A percentile compares a stretch with the other conserved stretches of the same genome.
These are phyloP conservation scores for Herminia tarsipennalis DNA, from an alignment of 2,888 invertebrate genomes.

Conservation along the genomic window DNA sequence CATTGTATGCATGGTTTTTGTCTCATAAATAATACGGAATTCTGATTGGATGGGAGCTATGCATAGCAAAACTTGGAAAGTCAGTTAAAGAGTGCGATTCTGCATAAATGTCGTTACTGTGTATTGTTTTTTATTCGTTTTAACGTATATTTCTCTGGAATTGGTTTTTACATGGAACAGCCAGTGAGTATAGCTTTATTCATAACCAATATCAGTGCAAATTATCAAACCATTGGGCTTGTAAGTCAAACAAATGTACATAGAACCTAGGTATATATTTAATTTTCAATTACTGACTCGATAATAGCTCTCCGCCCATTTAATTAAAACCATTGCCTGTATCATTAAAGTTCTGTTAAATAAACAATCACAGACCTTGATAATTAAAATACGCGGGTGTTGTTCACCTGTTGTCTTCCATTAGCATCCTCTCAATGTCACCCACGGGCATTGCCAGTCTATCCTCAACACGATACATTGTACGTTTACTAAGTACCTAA, in stretches of 20 bases:
- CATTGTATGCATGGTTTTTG: constrained; percentile 52
- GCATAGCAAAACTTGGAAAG: constrained; percentile 38
- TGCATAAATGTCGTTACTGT: constrained; percentile 30
- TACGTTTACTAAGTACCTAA: constrained; percentile 4
- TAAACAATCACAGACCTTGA: too few relatives aligned
- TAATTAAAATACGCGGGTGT: too few relatives aligned
- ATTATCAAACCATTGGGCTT: too few relatives aligned
- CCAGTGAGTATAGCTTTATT: too few relatives aligned
- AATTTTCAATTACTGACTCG: too few relatives aligned
- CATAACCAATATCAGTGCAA: too few relatives aligned
- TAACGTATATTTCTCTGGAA: constrained; percentile 12
- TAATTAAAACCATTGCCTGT: too few relatives aligned
- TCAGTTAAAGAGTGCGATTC: constrained; percentile 30
- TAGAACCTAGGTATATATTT: too few relatives aligned
- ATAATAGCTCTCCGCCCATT: too few relatives aligned
- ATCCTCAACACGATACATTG: constrained; percentile 2
- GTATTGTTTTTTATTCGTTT: constrained; percentile 24
- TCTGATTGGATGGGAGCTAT: constrained; percentile 42
- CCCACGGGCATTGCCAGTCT: not conserved
- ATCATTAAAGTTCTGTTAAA: too few relatives aligned
- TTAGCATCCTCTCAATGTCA: not conserved
- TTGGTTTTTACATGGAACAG: too few relatives aligned
- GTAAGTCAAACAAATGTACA: too few relatives aligned
- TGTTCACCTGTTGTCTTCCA: constrained; percentile 1
- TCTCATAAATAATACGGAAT: constrained; percentile 45